A percentile compares a stretch with the other conserved stretches of the same genome.
These are phyloP conservation scores for Sycobia sp. DNA, from an alignment of 1,140 invertebrate species.

Conservation along the genomic window DNA sequence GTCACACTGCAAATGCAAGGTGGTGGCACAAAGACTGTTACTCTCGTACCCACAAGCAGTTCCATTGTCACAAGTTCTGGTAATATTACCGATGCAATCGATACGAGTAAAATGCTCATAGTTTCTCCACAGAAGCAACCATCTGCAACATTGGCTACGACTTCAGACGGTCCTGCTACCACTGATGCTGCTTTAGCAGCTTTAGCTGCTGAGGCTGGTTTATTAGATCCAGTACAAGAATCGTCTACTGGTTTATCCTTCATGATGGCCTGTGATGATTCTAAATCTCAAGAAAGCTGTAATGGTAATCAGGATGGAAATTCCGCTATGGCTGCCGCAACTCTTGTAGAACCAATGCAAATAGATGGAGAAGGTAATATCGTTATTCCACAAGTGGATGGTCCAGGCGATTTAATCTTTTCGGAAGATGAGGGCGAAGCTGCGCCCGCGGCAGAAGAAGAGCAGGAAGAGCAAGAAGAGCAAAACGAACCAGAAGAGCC, in stretches of 20 bases:
- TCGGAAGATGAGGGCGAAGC: slow-evolving; percentile 48
- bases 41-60: slow-evolving; percentile 59
- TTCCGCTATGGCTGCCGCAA: slow-evolving; percentile 45
- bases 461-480: slow-evolving; percentile 37
- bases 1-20: slow-evolving; percentile 70
- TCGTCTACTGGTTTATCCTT: slow-evolving; percentile 54
- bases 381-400: slow-evolving; percentile 58
- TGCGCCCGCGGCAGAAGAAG: slow-evolving; percentile 39
- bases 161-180: slow-evolving; percentile 68
- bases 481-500: slow-evolving; percentile 36
- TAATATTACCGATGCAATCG: slow-evolving; percentile 42
- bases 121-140: slow-evolving; percentile 63
- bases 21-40: slow-evolving; percentile 64
- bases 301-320: slow-evolving; percentile 54
- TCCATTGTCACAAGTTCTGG: slow-evolving; percentile 54
- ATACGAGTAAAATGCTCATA: slow-evolving; percentile 63
- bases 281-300: slow-evolving; percentile 54
- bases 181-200: slow-evolving; percentile 71
- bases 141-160: slow-evolving; percentile 63
- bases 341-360: slow-evolving; percentile 53
- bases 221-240: slow-evolving; percentile 66
- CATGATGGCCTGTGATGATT: slow-evolving; percentile 53
- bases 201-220: slow-evolving; percentile 69
- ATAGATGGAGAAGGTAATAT: slow-evolving; percentile 58
- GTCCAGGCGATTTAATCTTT: slow-evolving; percentile 49